These are phyloP conservation scores for Cichladusa arquata DNA, from an alignment of 2,113 vertebrate genomes.

Conservation along the genomic window DNA sequence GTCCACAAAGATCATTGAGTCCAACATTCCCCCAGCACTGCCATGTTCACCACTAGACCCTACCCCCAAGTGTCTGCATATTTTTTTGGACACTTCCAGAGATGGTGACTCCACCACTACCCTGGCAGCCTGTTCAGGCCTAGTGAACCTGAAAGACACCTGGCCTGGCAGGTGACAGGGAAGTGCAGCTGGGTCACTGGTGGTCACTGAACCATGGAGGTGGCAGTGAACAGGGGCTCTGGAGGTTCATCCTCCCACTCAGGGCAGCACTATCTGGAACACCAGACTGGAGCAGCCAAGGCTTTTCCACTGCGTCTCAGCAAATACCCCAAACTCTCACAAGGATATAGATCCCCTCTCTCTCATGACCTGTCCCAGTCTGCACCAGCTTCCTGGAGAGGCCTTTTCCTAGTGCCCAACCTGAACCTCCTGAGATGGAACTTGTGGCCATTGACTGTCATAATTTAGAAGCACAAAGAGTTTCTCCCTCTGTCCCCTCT, in stretches of 20 bases:
- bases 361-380: not conserved
- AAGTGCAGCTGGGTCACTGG: not conserved
- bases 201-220: not conserved
- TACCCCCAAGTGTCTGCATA: fast-evolving
- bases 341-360: not conserved
- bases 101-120: not conserved
- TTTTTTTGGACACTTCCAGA: not conserved
- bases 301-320: not conserved
- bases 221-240: not conserved
- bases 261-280: not conserved
- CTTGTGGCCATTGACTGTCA: not conserved
- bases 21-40: not conserved
- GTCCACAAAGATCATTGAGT: not conserved
- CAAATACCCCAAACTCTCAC: not conserved
- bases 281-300: not conserved
- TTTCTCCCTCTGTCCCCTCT: not conserved
- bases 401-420: not conserved
- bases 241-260: not conserved
- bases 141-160: not conserved
- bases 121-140: not conserved
- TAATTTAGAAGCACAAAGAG: not conserved
- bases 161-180: not conserved
- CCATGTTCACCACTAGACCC: not conserved
- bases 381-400: not conserved
- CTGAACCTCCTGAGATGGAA: not conserved